phyloP scores from a whole-genome alignment of 2,113 vertebrate genomes.

The Thunnus thynnus region DNA sequence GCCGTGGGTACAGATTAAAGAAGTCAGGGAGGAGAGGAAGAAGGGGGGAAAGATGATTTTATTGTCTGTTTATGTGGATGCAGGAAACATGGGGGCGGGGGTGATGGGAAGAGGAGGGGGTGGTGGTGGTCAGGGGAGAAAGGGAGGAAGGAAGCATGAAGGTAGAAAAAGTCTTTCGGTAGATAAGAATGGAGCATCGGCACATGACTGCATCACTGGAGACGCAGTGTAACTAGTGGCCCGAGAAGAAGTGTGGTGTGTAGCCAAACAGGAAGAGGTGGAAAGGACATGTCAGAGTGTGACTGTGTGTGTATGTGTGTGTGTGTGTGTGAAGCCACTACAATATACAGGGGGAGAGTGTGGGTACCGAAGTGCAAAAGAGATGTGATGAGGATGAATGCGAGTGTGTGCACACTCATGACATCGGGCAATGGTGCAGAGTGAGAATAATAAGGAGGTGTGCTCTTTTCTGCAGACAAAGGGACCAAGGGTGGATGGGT shows the following conservation, averaged over 20 bases:
- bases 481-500: constrained; percentile 44
- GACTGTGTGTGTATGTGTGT: constrained; percentile 14
- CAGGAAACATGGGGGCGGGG: neutral
- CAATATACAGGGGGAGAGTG: constrained; percentile 27
- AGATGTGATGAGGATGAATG: constrained; percentile 71
- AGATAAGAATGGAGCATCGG: constrained; percentile 63
- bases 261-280: constrained; percentile 41
- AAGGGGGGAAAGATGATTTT: neutral
- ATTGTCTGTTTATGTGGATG: constrained; percentile 44
- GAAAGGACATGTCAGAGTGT: constrained; percentile 39
- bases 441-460: constrained; percentile 63
- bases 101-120: constrained; percentile 18
- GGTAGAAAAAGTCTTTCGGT: constrained; percentile 51
- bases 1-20: constrained; percentile 52
- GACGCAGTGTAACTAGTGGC: constrained; percentile 52
- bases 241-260: constrained; percentile 42
- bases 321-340: neutral
- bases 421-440: constrained; percentile 50
- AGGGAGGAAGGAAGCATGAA: constrained; percentile 34
- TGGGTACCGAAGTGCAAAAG: constrained; percentile 44
- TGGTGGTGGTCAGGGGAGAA: constrained; percentile 36
- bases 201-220: constrained; percentile 67
- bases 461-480: constrained; percentile 65
- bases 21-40: constrained; percentile 40
- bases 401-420: constrained; percentile 37